Percentiles rank a stretch among this genome's conserved stretches.
Evolutionary conservation across 2,113 vertebrate species (phyloP).

Genomic region (Nerophis lumbriciformis): DNA sequence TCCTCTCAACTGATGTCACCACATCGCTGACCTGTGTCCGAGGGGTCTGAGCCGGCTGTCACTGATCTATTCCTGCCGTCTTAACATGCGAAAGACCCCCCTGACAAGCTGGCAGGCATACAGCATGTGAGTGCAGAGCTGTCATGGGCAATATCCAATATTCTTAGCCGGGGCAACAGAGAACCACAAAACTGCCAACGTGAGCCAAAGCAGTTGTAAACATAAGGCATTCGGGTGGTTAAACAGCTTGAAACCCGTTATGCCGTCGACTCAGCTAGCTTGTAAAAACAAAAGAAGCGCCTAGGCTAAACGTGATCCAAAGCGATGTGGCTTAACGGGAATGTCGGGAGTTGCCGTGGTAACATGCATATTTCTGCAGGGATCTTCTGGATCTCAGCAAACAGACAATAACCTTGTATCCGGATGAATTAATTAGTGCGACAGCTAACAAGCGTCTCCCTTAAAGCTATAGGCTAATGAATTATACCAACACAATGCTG

Average conservation of each 20-base stretch:
- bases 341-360: slow-evolving; percentile 12
- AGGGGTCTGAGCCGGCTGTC: slow-evolving; percentile 60
- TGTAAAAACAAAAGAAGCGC: slow-evolving; percentile 20
- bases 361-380: slow-evolving; percentile 1
- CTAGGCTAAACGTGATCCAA: slow-evolving; percentile 39
- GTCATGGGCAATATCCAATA: slow-evolving; percentile 37
- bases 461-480: slow-evolving; percentile 61
- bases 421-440: slow-evolving; percentile 53
- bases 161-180: slow-evolving; percentile 21
- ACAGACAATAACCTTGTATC: slow-evolving; percentile 49
- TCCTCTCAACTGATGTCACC: slow-evolving; percentile 46
- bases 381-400: slow-evolving; percentile 21
- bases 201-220: slow-evolving; percentile 21
- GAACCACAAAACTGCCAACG: slow-evolving; percentile 26
- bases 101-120: slow-evolving; percentile 40
- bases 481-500: slow-evolving; percentile 60
- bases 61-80: slow-evolving; percentile 60
- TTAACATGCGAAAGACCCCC: slow-evolving; percentile 55
- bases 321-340: slow-evolving; percentile 19
- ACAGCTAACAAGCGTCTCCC: slow-evolving; percentile 42
- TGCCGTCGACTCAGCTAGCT: slow-evolving; percentile 36
- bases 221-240: slow-evolving; percentile 29
- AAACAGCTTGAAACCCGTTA: slow-evolving; percentile 36
- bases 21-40: slow-evolving; percentile 59
- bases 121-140: slow-evolving; percentile 31